These are phyloP conservation scores for Aradophagus sp. DNA, from an alignment of 1,140 invertebrate genomes.

Conservation along the genomic window DNA sequence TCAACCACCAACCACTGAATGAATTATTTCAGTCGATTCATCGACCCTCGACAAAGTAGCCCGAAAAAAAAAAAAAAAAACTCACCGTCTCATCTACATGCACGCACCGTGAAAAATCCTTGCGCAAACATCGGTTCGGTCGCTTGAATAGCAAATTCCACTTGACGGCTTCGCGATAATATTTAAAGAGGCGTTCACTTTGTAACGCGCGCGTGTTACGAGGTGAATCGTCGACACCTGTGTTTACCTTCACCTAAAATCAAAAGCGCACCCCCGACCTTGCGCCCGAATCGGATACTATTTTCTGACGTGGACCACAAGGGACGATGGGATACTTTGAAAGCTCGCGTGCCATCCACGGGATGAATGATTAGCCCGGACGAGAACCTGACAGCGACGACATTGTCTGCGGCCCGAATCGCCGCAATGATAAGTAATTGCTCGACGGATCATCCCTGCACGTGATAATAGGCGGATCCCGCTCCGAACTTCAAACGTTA, in stretches of 20 bases:
- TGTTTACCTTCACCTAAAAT: conserved; percentile 72
- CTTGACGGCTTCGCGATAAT: conserved; percentile 6
- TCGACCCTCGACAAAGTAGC: too few relatives aligned
- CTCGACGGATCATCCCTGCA: conserved; percentile 65
- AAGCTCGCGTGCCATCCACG: conserved; percentile 19
- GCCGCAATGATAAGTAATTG: conserved; percentile 65
- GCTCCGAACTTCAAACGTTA: conserved; percentile 53
- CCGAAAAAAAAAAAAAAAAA: too few relatives aligned
- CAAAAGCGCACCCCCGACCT: neutral
- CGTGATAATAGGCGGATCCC: conserved; percentile 60
- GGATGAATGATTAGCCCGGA: conserved; percentile 68
- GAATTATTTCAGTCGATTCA: too few relatives aligned
- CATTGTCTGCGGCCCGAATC: conserved; percentile 54
- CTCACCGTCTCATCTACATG: too few relatives aligned
- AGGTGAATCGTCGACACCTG: conserved; percentile 63
- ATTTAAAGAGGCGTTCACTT: conserved; percentile 3
- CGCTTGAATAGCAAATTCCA: too few relatives aligned
- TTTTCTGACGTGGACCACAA: conserved; percentile 15
- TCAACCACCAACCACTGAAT: too few relatives aligned
- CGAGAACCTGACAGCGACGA: conserved; percentile 65
- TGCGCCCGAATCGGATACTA: conserved; percentile 3
- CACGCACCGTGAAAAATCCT: too few relatives aligned
- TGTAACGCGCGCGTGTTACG: conserved; percentile 1
- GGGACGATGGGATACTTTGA: conserved; percentile 34
- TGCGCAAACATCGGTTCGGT: too few relatives aligned